Base-by-base conservation (phyloP, 1,140 invertebrate species). In the Zaprionus lachaisei region DNA sequence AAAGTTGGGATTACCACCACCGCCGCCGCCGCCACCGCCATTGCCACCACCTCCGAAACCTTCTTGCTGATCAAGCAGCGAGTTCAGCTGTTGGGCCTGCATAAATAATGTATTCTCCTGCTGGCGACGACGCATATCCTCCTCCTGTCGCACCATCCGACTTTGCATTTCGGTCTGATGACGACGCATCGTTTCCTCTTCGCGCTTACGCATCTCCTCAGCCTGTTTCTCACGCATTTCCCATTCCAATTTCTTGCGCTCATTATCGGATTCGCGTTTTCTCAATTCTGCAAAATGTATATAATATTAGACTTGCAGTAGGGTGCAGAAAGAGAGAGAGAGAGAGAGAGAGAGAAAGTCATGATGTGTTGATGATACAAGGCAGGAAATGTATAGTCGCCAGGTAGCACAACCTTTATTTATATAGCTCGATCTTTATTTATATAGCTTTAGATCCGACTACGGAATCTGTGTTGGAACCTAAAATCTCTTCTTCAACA, bases 181-280 rank as follows among this genome's bases (percentile, higher is more conserved):
- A 12, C 95, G 94, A 69, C 96, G 94, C 85, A 96, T 93, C 26
- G 95, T 93, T 91, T 95, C 95, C 86, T 97, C 96, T 83, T 97
- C 96, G 5, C 95, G 94, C 26, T 95, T 95, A 51, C 96, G 95
- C 72, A 96, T 95, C 93, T 98, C 96, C 79, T 97, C 97, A 4
- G 95, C 96, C 86, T 97, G 96, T 67, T 96, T 94, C 91, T 97
- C 96, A 44, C 97, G 96, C 95, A 97, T 95, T 93, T 98, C 97
- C 96, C 97, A 97, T 91, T 97, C 96, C 77, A 96, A 94, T 91
- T 97, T 97, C 93, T 97, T 96, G 5, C 97, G 95, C 91, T 98
- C 97, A 73, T 96, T 95, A 92, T 98, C 97, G 80, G 96, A 95
- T 94, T 98, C 98, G 65, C 97, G 95, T 85, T 96, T 95, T 28